Evolutionary conservation across 2,797 vertebrate genomes (phyloP).

Genomic region (Manis crassicaudata): DNA sequence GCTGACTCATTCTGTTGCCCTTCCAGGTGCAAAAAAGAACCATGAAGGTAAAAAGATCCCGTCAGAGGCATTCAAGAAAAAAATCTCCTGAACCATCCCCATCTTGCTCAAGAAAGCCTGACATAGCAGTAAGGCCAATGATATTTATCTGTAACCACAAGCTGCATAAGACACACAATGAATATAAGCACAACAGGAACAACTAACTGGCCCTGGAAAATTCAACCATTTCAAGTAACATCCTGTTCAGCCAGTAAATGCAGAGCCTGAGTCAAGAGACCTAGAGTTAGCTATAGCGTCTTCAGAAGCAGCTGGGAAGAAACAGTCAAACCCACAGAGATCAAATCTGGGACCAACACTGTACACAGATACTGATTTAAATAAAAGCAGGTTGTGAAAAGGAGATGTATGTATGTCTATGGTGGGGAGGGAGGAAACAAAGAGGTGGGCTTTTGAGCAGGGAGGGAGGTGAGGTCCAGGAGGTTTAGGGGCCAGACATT

Average conservation of each 20-base stretch:
- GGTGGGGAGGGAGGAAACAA: not conserved
- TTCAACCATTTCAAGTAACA: not conserved
- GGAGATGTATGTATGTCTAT: not conserved
- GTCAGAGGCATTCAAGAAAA: not conserved
- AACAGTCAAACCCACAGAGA: not conserved
- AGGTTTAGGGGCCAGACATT: not conserved
- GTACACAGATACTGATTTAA: not conserved
- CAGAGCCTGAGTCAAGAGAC: slow-evolving; percentile 4
- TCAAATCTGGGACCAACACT: not conserved
- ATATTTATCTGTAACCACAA: slow-evolving; percentile 49
- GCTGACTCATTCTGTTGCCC: not conserved
- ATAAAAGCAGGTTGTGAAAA: not conserved
- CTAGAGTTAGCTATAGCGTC: not conserved
- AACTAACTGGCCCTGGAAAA: not conserved
- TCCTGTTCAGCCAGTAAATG: slow-evolving; percentile 37
- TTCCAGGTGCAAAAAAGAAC: slow-evolving; percentile 3
- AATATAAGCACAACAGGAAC: no score
- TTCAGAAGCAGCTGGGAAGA: not conserved
- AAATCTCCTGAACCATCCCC: not conserved
- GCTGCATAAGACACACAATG: not conserved
- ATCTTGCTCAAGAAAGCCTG: not conserved
- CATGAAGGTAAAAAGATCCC: accelerated
- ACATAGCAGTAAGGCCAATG: not conserved
- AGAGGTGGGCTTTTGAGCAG: not conserved
- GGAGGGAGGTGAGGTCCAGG: not conserved